These are phyloP conservation scores for Lampris incognitus DNA, from an alignment of 2,113 vertebrate genomes.

Conservation along the genomic window DNA sequence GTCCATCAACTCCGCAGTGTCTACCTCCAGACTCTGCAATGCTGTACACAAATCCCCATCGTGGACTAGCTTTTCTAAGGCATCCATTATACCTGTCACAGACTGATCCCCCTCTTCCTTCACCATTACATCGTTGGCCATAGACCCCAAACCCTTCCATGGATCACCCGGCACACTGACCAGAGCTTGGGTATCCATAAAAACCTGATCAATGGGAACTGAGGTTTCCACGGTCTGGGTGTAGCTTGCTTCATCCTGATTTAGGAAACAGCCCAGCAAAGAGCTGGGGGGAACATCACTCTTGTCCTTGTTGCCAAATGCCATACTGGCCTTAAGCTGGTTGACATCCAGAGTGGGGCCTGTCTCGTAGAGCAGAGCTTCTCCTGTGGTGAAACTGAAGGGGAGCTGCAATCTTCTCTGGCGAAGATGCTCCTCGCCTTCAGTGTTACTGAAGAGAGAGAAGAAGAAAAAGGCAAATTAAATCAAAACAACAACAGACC, in stretches of 20 bases:
- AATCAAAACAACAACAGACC: neutral
- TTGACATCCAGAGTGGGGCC: conserved; percentile 68
- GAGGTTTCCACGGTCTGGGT: conserved; percentile 23
- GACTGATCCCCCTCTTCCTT: conserved; percentile 71
- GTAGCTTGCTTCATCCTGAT: conserved; percentile 78
- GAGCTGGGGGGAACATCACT: conserved; percentile 55
- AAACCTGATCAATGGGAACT: conserved; percentile 75
- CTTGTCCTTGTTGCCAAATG: neutral
- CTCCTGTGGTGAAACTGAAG: conserved; percentile 83
- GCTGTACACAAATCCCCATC: conserved; percentile 32
- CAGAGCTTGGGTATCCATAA: conserved; percentile 72
- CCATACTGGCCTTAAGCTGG: conserved; percentile 53
- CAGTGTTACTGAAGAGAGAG: conserved; percentile 76
- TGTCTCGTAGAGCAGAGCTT: conserved; percentile 81
- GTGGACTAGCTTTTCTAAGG: conserved; percentile 61
- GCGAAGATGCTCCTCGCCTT: conserved; percentile 84
- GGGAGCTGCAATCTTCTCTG: conserved; percentile 82
- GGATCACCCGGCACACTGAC: conserved; percentile 59
- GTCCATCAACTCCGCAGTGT: conserved; percentile 43
- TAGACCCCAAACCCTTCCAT: conserved; percentile 11
- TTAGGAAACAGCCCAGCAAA: conserved; percentile 80
- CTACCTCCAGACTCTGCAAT: conserved; percentile 48
- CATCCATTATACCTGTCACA: conserved; percentile 59
- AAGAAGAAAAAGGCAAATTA: neutral
- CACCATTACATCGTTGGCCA: fast-evolving